phyloP scores from a whole-genome alignment of 2,113 vertebrate genomes.

The Paratilapia polleni region DNA sequence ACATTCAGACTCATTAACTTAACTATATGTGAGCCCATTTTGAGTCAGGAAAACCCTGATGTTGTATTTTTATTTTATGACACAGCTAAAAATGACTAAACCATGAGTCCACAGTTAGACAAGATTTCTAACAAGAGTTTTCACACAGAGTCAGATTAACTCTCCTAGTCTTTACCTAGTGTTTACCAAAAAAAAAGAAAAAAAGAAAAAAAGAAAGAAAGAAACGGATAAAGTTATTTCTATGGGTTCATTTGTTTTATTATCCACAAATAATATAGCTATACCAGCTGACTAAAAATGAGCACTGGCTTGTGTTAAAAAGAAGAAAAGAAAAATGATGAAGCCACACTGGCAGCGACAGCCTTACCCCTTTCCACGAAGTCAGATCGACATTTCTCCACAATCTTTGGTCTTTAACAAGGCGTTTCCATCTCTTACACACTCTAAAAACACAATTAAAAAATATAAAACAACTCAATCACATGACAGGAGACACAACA shows the following conservation, averaged over 20 bases:
- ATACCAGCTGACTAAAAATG: background rate
- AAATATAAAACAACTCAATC: conserved; percentile 20
- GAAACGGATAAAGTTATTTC: background rate
- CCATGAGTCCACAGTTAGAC: background rate
- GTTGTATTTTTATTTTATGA: background rate
- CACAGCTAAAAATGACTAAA: no score
- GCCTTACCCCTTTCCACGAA: conserved; percentile 80
- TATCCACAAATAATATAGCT: background rate
- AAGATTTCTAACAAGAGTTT: no score
- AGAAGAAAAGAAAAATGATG: background rate
- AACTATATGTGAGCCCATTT: background rate
- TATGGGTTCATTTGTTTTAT: background rate
- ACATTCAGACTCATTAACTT: no score
- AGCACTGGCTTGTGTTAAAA: background rate
- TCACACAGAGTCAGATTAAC: no score
- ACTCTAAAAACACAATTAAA: conserved; percentile 69
- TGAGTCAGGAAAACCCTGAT: background rate
- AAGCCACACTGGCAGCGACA: background rate
- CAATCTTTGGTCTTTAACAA: conserved; percentile 82
- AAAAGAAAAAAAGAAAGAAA: no score
- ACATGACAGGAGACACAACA: conserved; percentile 22
- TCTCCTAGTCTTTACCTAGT: background rate
- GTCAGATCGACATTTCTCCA: conserved; percentile 82
- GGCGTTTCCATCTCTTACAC: conserved; percentile 80
- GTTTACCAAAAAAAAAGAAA: background rate